A percentile compares a stretch with the other conserved stretches of the same genome.
phyloP scores from a whole-genome alignment of 2,888 invertebrate genomes.

The Hypena proboscidalis region DNA sequence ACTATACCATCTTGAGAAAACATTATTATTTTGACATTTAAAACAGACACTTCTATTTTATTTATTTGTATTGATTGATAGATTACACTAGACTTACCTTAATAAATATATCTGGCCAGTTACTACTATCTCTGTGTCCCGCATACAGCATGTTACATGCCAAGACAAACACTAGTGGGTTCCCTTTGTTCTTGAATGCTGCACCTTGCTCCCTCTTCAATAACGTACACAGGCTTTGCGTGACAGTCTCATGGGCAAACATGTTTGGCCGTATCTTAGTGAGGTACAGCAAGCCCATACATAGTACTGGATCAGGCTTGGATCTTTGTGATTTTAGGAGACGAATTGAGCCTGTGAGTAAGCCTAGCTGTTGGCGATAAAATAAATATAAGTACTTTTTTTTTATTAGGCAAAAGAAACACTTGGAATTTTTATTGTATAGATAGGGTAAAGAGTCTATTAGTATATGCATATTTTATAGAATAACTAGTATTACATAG shows the following conservation, averaged over 20 bases:
- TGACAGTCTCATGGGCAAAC: constrained; percentile 90
- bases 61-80: no score
- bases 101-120: constrained; percentile 97
- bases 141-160: constrained; percentile 93
- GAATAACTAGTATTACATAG: no score
- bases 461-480: no score
- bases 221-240: constrained; percentile 92
- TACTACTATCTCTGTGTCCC: constrained; percentile 92
- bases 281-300: constrained; percentile 91
- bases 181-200: constrained; percentile 91
- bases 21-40: no score
- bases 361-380: constrained; percentile 88
- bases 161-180: constrained; percentile 91
- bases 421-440: no score
- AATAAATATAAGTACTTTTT: no score
- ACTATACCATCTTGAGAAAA: no score
- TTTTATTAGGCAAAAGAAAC: no score
- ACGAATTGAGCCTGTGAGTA: constrained; percentile 95
- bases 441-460: no score
- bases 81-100: constrained; percentile 83
- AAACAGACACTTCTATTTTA: no score
- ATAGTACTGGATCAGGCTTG: constrained; percentile 93
- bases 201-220: constrained; percentile 91
- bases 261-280: constrained; percentile 92
- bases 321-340: constrained; percentile 90